phyloP scores from a whole-genome alignment of 2,888 invertebrate genomes.

The Melolontha melolontha region DNA sequence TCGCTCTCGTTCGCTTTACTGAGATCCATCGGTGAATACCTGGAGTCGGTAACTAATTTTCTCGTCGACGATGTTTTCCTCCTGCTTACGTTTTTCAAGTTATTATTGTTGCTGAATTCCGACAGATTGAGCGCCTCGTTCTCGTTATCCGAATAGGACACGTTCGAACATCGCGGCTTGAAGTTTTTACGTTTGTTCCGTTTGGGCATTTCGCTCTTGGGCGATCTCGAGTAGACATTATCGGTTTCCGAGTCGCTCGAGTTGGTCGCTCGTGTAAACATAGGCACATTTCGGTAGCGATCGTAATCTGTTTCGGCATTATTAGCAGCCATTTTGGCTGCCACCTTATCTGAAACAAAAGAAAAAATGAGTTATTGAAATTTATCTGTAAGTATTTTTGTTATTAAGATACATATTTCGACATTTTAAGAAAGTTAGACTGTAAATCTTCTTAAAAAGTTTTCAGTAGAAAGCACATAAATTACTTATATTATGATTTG shows the following conservation, averaged over 20 bases:
- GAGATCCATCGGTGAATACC: conserved; percentile 60
- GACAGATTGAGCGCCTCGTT: conserved; percentile 53
- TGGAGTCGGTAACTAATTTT: conserved; percentile 56
- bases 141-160: conserved; percentile 67
- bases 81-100: conserved; percentile 57
- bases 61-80: conserved; percentile 59
- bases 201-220: conserved; percentile 70
- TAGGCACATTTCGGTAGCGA: conserved; percentile 52
- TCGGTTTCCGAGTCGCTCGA: conserved; percentile 69
- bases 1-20: conserved; percentile 59
- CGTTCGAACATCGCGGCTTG: conserved; percentile 79
- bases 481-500: no score
- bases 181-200: conserved; percentile 84
- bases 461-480: no score
- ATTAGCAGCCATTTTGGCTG: conserved; percentile 61
- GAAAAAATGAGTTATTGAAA: conserved; percentile 40
- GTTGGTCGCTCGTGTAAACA: conserved; percentile 57
- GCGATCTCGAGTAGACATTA: conserved; percentile 55
- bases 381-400: no score
- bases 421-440: no score
- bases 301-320: conserved; percentile 58
- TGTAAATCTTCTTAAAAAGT: no score
- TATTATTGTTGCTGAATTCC: conserved; percentile 60
- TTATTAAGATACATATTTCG: no score
- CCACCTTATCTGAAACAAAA: conserved; percentile 58